Evolutionary conservation across 2,113 vertebrate genomes (phyloP).

Genomic region (pig (Sus scrofa)): T2T-Sscrofa CM000813.6:120982001-120982500

Average conservation of each 20-base stretch:
- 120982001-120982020: background rate
- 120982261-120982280: background rate
- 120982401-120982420: background rate
- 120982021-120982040: slow-evolving; percentile 21
- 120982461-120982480: background rate
- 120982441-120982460: background rate
- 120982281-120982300: background rate
- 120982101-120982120: background rate
- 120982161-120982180: background rate
- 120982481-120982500: background rate
- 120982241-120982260: background rate
- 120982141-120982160: background rate
- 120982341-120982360: background rate
- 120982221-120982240: background rate
- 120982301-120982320: background rate
- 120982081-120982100: background rate
- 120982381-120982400: background rate
- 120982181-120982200: background rate
- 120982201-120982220: background rate
- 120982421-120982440: background rate
- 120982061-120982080: background rate
- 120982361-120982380: background rate
- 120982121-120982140: background rate
- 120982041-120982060: background rate
- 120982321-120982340: background rate